Percentiles rank a stretch among this genome's conserved stretches.
These are phyloP conservation scores for Leptothorax acervorum DNA, from an alignment of 2,888 invertebrate genomes.

Conservation along the genomic window DNA sequence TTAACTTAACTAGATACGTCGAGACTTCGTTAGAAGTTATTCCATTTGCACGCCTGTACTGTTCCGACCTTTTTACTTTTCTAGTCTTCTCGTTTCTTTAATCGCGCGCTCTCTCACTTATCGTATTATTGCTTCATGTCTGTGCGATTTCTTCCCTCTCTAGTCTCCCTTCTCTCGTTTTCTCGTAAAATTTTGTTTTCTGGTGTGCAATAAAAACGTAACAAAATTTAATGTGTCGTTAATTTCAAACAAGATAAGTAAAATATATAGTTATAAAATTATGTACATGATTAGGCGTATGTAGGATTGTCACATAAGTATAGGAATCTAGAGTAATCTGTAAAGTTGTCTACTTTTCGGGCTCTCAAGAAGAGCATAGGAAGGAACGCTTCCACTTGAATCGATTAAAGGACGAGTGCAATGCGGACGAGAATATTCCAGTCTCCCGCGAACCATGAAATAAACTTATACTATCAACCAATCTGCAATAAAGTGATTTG, in stretches of 20 bases:
- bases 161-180: background rate
- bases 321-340: background rate
- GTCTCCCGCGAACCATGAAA: background rate
- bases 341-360: conserved; percentile 39
- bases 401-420: conserved; percentile 40
- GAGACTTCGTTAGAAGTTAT: conserved; percentile 24
- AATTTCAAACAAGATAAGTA: background rate
- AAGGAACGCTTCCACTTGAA: conserved; percentile 26
- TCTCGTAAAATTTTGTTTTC: conserved; percentile 6
- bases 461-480: conserved; percentile 4
- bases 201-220: background rate
- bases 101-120: background rate
- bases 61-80: background rate
- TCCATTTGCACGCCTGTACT: background rate
- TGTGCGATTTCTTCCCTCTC: background rate
- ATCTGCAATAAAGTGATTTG: background rate
- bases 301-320: background rate
- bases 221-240: background rate
- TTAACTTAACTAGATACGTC: conserved; percentile 13
- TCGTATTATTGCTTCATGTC: background rate
- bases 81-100: background rate
- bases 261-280: background rate
- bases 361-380: background rate
- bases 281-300: background rate
- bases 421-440: background rate